Conservation (phyloP, 1,140 invertebrate species). For the Hyles vespertilio region DNA sequence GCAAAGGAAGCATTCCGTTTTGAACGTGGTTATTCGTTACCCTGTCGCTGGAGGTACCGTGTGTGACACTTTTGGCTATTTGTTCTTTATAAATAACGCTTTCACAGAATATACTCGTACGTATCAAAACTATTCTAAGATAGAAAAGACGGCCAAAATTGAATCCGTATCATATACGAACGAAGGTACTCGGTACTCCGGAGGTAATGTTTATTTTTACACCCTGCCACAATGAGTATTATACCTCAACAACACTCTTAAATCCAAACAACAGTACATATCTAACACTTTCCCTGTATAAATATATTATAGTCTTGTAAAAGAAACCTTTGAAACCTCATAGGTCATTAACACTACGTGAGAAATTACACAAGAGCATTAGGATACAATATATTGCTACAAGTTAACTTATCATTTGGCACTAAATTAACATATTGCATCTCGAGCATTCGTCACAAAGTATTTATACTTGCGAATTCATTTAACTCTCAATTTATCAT, state of each 20-base stretch:
- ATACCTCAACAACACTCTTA: conserved; percentile 68
- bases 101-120: background rate
- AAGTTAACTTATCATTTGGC: conserved; percentile 75
- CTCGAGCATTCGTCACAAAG: conserved; percentile 68
- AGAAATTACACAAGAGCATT: conserved; percentile 72
- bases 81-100: background rate
- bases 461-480: conserved; percentile 55
- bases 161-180: conserved; percentile 1
- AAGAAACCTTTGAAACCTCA: conserved; percentile 72
- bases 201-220: conserved; percentile 55
- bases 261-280: conserved; percentile 69
- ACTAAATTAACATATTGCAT: conserved; percentile 75
- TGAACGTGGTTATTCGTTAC: conserved; percentile 6
- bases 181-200: background rate
- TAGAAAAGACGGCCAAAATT: conserved; percentile 11
- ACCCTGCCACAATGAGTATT: conserved; percentile 71
- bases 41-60: conserved; percentile 12
- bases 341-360: conserved; percentile 71
- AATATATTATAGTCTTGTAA: conserved; percentile 74
- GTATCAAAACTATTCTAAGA: conserved; percentile 31
- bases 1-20: conserved; percentile 19
- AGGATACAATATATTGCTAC: conserved; percentile 73
- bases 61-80: conserved; percentile 1
- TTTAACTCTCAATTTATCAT: conserved; percentile 36
- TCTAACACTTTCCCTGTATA: conserved; percentile 74